Conservation (phyloP, 1,140 invertebrate species). For the Pogonomyrmex barbatus region DNA sequence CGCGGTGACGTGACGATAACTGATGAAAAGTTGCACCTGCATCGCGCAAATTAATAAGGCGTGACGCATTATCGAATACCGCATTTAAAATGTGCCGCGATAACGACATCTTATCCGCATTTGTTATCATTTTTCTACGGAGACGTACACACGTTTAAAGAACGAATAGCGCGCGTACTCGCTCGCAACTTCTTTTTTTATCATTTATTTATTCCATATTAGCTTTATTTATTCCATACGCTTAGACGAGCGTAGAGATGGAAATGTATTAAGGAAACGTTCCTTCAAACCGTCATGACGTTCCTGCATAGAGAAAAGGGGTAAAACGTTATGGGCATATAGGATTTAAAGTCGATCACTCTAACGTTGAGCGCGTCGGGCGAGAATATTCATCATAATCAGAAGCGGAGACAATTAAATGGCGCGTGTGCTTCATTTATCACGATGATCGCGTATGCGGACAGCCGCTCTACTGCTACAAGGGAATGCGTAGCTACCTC, state of each 20-base stretch:
- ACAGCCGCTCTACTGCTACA: constrained; percentile 40
- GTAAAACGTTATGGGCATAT: background rate
- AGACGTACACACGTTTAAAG: background rate
- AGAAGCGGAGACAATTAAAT: constrained; percentile 68
- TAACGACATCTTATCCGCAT: constrained; percentile 54
- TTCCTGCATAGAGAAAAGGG: background rate
- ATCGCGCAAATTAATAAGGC: constrained; percentile 66
- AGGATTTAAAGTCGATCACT: constrained; percentile 30
- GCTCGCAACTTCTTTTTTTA: background rate
- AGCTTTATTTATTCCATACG: background rate
- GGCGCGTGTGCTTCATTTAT: constrained; percentile 59
- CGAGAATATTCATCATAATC: constrained; percentile 67
- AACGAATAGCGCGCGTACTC: background rate
- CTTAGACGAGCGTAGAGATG: background rate
- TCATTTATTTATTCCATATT: background rate
- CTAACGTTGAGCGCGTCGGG: constrained; percentile 25
- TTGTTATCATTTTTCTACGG: background rate
- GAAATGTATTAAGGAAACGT: constrained; percentile 39
- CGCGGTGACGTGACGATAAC: constrained; percentile 12
- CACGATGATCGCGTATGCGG: constrained; percentile 63
- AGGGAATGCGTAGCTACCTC: constrained; percentile 39
- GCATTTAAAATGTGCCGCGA: constrained; percentile 55
- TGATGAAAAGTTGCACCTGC: constrained; percentile 65
- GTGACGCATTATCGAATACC: constrained; percentile 50
- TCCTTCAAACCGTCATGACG: background rate